Conservation (phyloP, 2,113 vertebrate genomes). For the Plestiodon gilberti region DNA sequence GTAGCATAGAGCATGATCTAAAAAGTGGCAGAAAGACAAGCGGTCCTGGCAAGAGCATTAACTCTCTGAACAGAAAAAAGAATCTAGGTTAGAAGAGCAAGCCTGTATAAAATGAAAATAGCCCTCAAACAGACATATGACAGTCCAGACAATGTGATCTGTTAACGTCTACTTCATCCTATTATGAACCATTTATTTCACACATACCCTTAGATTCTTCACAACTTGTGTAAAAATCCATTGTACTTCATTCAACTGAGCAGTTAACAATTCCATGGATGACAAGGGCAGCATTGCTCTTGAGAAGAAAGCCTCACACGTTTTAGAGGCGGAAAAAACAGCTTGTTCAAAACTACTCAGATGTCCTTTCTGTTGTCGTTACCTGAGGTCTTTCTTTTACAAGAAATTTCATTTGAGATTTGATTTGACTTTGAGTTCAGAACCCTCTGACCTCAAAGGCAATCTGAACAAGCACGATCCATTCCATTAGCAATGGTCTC, state of each 20-base stretch:
- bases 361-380: constrained; percentile 12
- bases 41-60: not conserved
- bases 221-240: not conserved
- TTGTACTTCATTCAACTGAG: not conserved
- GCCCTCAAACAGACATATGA: not conserved
- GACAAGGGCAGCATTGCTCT: not conserved
- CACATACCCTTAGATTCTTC: not conserved
- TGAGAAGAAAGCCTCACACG: constrained; percentile 16
- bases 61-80: not conserved
- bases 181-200: not conserved
- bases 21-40: not conserved
- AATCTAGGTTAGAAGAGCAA: not conserved
- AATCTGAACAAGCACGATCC: constrained; percentile 43
- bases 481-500: constrained; percentile 46
- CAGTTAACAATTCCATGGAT: not conserved
- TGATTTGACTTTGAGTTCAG: not conserved
- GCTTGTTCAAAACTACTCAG: not conserved
- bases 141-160: not conserved
- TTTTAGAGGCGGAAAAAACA: not conserved
- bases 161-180: not conserved
- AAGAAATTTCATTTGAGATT: constrained; percentile 37
- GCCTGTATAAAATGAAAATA: not conserved
- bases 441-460: constrained; percentile 47
- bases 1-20: not conserved
- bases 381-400: constrained; percentile 34